These are phyloP conservation scores for Crocodylus rhombifer DNA, from an alignment of 2,797 vertebrate genomes.

Conservation along the genomic window DNA sequence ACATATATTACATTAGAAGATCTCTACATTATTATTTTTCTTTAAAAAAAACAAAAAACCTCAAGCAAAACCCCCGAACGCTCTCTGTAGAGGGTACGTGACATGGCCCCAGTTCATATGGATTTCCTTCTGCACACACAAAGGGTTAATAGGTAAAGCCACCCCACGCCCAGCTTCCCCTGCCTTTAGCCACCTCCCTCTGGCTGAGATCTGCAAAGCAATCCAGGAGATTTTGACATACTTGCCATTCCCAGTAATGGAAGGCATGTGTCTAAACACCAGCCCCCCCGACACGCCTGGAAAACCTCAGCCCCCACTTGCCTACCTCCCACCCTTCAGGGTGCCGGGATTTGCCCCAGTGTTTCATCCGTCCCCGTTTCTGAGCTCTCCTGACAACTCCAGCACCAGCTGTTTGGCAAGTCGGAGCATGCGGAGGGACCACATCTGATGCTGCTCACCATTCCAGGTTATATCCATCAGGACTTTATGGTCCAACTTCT, in stretches of 20 bases:
- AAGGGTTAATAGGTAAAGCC: not conserved
- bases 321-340: not conserved
- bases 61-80: slow-evolving; percentile 10
- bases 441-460: not conserved
- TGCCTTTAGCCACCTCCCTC: not conserved
- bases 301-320: not conserved
- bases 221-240: not conserved
- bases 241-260: not conserved
- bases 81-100: not conserved
- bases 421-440: not conserved
- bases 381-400: not conserved
- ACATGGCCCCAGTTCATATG: rapidly evolving
- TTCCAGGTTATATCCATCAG: not conserved
- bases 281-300: not conserved
- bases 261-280: not conserved
- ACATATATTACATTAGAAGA: slow-evolving; percentile 19
- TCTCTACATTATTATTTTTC: not conserved
- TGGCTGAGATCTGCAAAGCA: not conserved
- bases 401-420: not conserved
- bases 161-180: no score
- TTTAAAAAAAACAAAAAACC: slow-evolving; percentile 25
- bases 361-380: not conserved
- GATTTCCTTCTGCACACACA: not conserved
- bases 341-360: not conserved
- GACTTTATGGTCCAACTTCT: not conserved